Evolutionary conservation across 2,888 invertebrate species (phyloP).

Genomic region (Himalopsyche anomala): DNA sequence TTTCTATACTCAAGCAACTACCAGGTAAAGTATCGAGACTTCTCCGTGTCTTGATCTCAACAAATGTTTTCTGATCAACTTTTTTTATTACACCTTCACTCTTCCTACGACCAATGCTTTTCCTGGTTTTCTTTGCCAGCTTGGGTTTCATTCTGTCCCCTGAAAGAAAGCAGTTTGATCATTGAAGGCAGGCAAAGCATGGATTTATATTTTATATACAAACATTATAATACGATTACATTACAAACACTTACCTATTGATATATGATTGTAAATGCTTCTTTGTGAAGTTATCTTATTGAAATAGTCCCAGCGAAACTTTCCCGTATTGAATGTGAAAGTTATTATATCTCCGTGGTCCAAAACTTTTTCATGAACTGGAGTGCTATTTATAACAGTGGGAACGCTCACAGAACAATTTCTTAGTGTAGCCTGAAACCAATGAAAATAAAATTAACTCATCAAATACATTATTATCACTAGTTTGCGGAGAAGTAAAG

Average conservation of each 20-base stretch:
- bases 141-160: constrained; percentile 16
- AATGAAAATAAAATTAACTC: too few species aligned
- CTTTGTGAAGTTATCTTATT: constrained; percentile 25
- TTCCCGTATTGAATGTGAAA: constrained; percentile 69
- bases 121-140: constrained; percentile 56
- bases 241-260: constrained; percentile 44
- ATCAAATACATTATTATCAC: too few species aligned
- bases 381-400: constrained; percentile 72
- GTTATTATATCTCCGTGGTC: constrained; percentile 72
- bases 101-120: constrained; percentile 57
- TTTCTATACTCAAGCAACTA: not conserved
- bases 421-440: constrained; percentile 72
- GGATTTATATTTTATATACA: not conserved
- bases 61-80: constrained; percentile 50
- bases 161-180: not conserved
- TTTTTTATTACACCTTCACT: constrained; percentile 51
- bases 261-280: not conserved
- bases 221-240: not conserved
- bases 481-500: too few species aligned
- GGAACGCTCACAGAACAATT: constrained; percentile 71
- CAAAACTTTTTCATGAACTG: constrained; percentile 71
- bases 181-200: not conserved
- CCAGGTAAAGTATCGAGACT: constrained; percentile 56
- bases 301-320: constrained; percentile 73
- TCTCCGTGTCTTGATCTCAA: constrained; percentile 54